Base-by-base conservation (phyloP, 2,113 vertebrate genomes). In the Galemys pyrenaicus region DNA sequence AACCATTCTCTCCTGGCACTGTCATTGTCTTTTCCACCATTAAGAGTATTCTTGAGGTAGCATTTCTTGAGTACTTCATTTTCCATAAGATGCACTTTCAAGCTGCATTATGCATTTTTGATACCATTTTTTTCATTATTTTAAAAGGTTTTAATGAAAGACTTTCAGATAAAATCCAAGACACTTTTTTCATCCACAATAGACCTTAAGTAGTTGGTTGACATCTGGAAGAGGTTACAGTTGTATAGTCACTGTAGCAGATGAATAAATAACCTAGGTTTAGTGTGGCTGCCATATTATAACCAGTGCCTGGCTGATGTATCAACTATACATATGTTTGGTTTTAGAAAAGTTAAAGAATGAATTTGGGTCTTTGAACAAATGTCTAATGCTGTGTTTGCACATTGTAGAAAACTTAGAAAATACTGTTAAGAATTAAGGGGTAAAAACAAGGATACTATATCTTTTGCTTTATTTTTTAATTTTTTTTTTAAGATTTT, bases 311-410 rank as follows among this genome's bases (percentile, higher is more conserved):
- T 84, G 58, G 28, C 44, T 30, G 32, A 10, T 64, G 54, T 9
- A 35, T 58, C 64, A 51, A 51, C 30, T 41, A 2, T 86, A 46
- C 1, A 65, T 65, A 32, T 20, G 37, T 73, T 73, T 28, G 12
- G 65, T 67, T 88, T 84, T 26, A n/a, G 35, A 70, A 78, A 64
- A 83, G 37, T 68, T 87, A 78, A 83, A 92, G 46, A 73, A 20
- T 88, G 32, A 81, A 44, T 91, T 58, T 28, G 19, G 39, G 13
- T 39, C 28, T 95, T 90, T 90, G 81, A 82, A 65, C 79, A 65
- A 67, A 3, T 93, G 64, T 54, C 58, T 3, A 13, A 10, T 68
- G 32, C n/a, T 9, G 19, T 54, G 44, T 28, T 35, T 82, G 17
- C 26, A 79, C 5, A 35, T 22, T 80, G n/a, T 93, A 82, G 65